Evolutionary conservation across 2,113 vertebrate species (phyloP).

Genomic region (Centrocercus urophasianus): DNA sequence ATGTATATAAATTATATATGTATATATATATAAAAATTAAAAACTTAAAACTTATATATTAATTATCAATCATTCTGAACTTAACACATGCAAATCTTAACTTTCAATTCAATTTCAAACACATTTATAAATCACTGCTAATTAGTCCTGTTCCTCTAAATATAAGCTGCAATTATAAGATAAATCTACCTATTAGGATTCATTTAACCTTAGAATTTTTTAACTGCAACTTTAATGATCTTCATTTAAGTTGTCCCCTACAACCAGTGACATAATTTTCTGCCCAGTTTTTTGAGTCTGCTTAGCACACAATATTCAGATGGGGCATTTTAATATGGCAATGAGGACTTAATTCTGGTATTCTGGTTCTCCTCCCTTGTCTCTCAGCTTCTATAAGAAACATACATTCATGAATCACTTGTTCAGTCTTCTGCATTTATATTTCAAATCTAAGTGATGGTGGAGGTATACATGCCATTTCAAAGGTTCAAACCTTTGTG

Average conservation of each 20-base stretch:
- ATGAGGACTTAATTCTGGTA: neutral
- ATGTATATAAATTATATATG: neutral
- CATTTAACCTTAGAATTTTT: slow-evolving; percentile 72
- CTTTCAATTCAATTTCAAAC: slow-evolving; percentile 54
- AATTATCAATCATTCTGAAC: slow-evolving; percentile 48
- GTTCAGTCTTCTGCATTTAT: neutral
- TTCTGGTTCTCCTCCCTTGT: neutral
- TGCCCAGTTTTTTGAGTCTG: slow-evolving; percentile 3
- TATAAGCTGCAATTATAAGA: slow-evolving; percentile 75
- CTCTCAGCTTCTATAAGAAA: neutral
- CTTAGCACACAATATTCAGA: slow-evolving; percentile 6
- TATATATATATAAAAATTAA: neutral
- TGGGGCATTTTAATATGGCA: neutral
- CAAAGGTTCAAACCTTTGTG: neutral
- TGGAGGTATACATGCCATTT: neutral
- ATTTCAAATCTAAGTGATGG: neutral
- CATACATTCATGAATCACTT: neutral
- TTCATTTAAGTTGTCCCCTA: slow-evolving; percentile 31
- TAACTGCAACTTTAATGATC: slow-evolving; percentile 59
- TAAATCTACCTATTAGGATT: slow-evolving; percentile 70
- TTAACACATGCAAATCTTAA: slow-evolving; percentile 46
- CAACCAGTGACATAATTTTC: slow-evolving; percentile 42
- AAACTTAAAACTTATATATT: neutral
- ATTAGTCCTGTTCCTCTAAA: slow-evolving; percentile 71
- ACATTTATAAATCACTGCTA: slow-evolving; percentile 67